Evolutionary conservation across 2,888 invertebrate genomes (phyloP), one percentile per base, ranked within the genome.

Genomic region (Hemistola chrysoprasaria): DNA sequence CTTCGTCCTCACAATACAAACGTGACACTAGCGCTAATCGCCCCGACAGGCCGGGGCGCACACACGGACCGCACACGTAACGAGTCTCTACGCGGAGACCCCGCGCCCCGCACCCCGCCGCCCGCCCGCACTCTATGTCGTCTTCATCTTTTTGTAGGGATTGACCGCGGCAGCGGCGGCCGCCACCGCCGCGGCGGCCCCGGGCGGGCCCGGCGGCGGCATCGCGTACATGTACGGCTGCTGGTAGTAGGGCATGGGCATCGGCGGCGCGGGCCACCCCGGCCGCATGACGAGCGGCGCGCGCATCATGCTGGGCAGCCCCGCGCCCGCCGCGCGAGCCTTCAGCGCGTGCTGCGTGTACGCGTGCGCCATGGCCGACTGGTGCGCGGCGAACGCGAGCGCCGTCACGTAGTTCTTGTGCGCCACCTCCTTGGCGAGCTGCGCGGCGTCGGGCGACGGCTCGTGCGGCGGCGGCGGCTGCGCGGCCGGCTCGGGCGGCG

Each of bases 121-220:
- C 57, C 53, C 54, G 22, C 45, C 53, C 62, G 51, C 51, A 59
- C 66, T 72, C 65, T 94, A 94, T 75, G 94, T 95, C 66, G 96
- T 96, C 90, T 96, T 96, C 93, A 96, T 94, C 90, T 96, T 96
- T 89, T 96, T 96, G 87, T 95, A 96, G 42, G 96, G 96, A 78
- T 95, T 95, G 74, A 95, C 90, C 31, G 81, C 82, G 46, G 81
- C 78, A 44, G 84, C 80, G 23, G 85, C 80, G 47, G 81, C 75
- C 44, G 76, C 73, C 20, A 78, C 77, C 46, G 82, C 78, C 40
- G 85, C 82, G 38, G 84, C 77, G 68, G 81, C 76, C 51, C 75
- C 81, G 68, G 67, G 86, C 68, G 65, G 79, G 76, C 77, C 75
- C 62, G 77, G 90, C 76, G 73, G 90, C 70, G 70, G 90, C 86